A percentile compares a stretch with the other conserved stretches of the same genome.
phyloP scores from a whole-genome alignment of 2,888 invertebrate genomes.

The Alviniconcha strummeri region DNA sequence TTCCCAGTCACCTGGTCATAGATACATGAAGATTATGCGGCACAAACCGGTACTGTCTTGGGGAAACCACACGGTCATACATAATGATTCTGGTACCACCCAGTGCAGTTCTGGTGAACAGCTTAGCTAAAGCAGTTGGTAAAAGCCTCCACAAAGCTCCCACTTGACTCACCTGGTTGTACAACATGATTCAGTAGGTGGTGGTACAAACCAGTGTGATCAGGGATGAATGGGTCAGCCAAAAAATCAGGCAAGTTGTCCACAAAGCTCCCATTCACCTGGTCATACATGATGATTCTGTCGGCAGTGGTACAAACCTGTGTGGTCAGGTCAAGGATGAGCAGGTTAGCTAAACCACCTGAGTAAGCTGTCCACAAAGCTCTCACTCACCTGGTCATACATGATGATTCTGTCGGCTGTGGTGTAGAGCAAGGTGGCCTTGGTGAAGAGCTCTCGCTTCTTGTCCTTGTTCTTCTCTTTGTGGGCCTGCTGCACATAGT shows the following conservation, averaged over 20 bases:
- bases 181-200: conserved; percentile 99
- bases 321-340: conserved; percentile 75
- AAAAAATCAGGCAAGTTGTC: no score
- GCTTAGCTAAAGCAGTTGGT: no score
- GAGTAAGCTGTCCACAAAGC: no score
- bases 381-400: conserved; percentile 90
- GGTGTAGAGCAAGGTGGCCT: conserved; percentile 95
- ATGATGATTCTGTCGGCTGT: conserved; percentile 99
- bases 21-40: no score
- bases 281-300: conserved; percentile 99
- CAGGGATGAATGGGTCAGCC: conserved; percentile 43
- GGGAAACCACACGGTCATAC: no score
- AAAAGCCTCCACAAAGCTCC: no score
- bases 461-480: conserved; percentile 95
- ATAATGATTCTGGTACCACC: no score
- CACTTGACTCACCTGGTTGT: conserved; percentile 85
- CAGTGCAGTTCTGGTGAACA: no score
- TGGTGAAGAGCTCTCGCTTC: conserved; percentile 90
- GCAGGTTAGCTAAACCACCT: no score
- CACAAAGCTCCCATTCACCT: conserved; percentile 76
- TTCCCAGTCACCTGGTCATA: background rate
- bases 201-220: conserved; percentile 98
- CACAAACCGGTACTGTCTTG: no score
- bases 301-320: conserved; percentile 98
- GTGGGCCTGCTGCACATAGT: conserved; percentile 91